Evolutionary conservation across 1,140 invertebrate species (phyloP), one percentile per base, ranked within the genome.

Genomic region (Neodiprion fabricii): DNA sequence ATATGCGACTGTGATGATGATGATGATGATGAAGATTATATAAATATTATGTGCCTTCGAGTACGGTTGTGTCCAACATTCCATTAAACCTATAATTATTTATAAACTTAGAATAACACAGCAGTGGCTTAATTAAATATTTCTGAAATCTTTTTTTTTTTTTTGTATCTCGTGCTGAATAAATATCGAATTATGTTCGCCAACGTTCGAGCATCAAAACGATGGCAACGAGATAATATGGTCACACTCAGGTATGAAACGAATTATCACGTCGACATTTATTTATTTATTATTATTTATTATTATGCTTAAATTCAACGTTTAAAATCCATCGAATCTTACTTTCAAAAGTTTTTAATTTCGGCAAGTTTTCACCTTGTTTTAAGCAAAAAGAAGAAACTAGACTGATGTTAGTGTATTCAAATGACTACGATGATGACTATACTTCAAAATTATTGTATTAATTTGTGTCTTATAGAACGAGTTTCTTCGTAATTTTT

Each of bases 201-300:
- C 68, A 82, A 81, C 72, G 87, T 85, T 14, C 79, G 77, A 67
- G 88, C 89, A 72, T 85, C 87, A 23, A 89, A 89, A 83, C 83
- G 87, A 77, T 89, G 88, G 88, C 80, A 81, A 66, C 84, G 86
- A 74, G 86, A 89, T 76, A 87, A 85, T 79, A 84, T 76, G 75
- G 80, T 87, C 70, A 76, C 87, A 8, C 21, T 85, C 71, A 88
- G 87, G 88, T 89, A 87, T 84, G 53, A 61, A 61, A 17, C 53
- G 53, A 7, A 9, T 17, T 14, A 61, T 61, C 9, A 61, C 9
- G 8, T 61, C 11, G 9, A 17, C 9, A 14, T 21, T 21, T 21
- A 21, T 21, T 21, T 21, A 21, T 21, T 21, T 21, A 21, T 21
- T 21, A 21, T 21, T 21, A 21, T 21, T 21, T 21, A 21, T 21